phyloP scores from a whole-genome alignment of 2,113 vertebrate genomes.

The Prionailurus viverrinus region DNA sequence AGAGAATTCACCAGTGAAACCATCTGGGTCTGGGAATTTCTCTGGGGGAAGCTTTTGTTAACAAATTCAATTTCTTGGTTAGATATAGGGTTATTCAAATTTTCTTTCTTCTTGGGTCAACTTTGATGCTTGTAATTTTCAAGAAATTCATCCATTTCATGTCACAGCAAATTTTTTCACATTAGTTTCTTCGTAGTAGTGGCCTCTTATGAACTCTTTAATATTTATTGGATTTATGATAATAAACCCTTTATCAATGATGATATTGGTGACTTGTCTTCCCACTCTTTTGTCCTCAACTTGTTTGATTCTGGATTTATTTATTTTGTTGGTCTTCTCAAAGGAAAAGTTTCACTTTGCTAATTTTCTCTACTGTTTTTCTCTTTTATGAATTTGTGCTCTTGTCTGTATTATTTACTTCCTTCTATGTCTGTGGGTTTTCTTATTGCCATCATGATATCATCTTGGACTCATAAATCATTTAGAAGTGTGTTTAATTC shows the following conservation, averaged over 20 bases:
- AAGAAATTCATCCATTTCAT: neutral
- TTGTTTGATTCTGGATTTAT: neutral
- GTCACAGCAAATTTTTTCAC: neutral
- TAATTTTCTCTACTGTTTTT: neutral
- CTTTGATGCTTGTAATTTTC: neutral
- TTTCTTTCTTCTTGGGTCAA: neutral
- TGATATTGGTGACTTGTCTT: neutral
- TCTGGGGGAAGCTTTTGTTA: neutral
- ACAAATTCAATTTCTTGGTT: neutral
- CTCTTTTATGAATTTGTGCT: neutral
- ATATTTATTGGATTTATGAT: neutral
- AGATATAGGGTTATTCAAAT: neutral
- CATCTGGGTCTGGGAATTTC: neutral
- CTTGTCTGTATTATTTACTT: neutral
- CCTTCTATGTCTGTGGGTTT: neutral
- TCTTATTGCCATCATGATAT: constrained; percentile 1
- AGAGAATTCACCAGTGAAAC: neutral
- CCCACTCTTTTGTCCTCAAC: neutral
- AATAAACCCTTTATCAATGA: neutral
- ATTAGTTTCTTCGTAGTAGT: neutral
- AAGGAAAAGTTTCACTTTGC: neutral
- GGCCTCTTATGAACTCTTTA: neutral
- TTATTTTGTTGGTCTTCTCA: neutral
- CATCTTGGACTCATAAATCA: neutral
- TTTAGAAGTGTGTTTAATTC: neutral